Base-by-base conservation (phyloP, 1,140 invertebrate species). In the Meloidogyne hapla region DNA sequence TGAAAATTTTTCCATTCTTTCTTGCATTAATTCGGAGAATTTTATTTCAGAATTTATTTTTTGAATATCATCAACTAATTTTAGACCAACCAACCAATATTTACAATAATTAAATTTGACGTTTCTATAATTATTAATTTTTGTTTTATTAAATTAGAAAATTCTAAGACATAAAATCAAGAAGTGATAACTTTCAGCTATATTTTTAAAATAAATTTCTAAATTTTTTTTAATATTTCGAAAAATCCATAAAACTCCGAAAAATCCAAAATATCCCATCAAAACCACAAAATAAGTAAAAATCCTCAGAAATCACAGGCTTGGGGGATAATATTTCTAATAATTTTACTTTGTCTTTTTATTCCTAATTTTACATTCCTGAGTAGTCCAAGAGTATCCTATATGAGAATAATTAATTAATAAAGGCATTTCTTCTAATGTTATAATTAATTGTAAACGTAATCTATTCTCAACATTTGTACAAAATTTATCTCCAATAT, bases 1-100 rank as follows among this genome's bases (percentile, higher is more conserved):
- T 8, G 48, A 21, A 56, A 56, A 56, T 5, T n/a, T 21, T 6
- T 56, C 48, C 48, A 56, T 56, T n/a, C 48, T n/a, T n/a, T 21
- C 6, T 56, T 56, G 4, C 6, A 56, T 56, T 56, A 56, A n/a
- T 56, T 56, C 18, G 8, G 18, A 5, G 6, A 56, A 56, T 56
- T 56, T 5, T 5, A n/a, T 8, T 0, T n/a, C 18, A 56, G 48
- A 56, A 56, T n/a, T 8, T 56, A n/a, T 21, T n/a, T 56, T 2
- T 5, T 21, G 18, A 21, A n/a, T n/a, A 56, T 56, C n/a, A 15
- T 56, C n/a, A 21, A 21, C 8, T 21, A 56, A n/a, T 56, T 56
- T 56, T 56, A 56, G n/a, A n/a, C 48, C 48, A 56, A 56, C n/a
- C n/a, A 56, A 56, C 48, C 48, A 56, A 56, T 56, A 56, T 56